Conservation (phyloP, 2,797 vertebrate species). For the Acipenser oxyrinchus region DNA sequence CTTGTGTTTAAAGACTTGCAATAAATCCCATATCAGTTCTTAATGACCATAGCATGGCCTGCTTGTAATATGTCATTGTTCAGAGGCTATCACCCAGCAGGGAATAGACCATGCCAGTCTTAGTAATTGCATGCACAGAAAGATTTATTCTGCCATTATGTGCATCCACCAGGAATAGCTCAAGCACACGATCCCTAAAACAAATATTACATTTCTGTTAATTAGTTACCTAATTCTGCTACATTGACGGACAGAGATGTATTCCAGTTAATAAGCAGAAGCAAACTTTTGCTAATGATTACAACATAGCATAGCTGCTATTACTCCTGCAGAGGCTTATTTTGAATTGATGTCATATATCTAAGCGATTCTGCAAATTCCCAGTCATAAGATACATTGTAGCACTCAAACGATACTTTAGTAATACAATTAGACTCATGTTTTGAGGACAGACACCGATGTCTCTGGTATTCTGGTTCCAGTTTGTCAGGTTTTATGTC, state of each 20-base stretch:
- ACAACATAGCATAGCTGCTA: too few relatives aligned
- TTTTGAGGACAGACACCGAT: too few relatives aligned
- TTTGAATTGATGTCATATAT: too few relatives aligned
- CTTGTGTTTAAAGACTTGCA: slow-evolving; percentile 97
- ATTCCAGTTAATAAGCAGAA: slow-evolving; percentile 10
- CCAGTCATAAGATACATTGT: too few relatives aligned
- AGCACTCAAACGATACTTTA: too few relatives aligned
- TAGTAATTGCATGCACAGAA: slow-evolving; percentile 98
- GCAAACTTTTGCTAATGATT: too few relatives aligned
- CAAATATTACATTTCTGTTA: slow-evolving; percentile 67
- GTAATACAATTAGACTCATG: too few relatives aligned
- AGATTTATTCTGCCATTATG: slow-evolving; percentile 99
- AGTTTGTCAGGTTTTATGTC: too few relatives aligned
- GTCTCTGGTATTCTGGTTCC: too few relatives aligned
- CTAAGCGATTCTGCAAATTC: too few relatives aligned
- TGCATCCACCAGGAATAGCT: slow-evolving; percentile 99
- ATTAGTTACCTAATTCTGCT: slow-evolving; percentile 23
- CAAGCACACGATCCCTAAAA: slow-evolving; percentile 90
- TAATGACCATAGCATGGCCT: slow-evolving; percentile 98
- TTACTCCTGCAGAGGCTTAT: too few relatives aligned
- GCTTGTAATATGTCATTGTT: slow-evolving; percentile 99
- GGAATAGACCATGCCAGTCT: slow-evolving; percentile 99
- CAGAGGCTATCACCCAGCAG: slow-evolving; percentile 96
- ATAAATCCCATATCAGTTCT: slow-evolving; percentile 99
- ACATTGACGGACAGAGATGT: slow-evolving; percentile 10